Evolutionary conservation across 2,113 vertebrate species (phyloP).

Genomic region (Hepsetus odoe): DNA sequence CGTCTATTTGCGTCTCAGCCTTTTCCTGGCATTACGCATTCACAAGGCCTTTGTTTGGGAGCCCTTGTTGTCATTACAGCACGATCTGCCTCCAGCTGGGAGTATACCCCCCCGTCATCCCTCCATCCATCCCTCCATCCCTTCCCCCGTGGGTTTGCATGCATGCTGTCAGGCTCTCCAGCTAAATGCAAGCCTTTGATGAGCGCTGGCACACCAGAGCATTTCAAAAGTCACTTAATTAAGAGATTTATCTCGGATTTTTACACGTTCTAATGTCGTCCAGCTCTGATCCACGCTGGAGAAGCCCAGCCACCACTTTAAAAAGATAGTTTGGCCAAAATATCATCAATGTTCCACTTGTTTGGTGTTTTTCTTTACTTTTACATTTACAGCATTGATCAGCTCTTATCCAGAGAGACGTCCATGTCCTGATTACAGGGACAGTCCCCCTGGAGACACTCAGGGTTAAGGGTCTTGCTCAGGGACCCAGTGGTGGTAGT

Average conservation of each 20-base stretch:
- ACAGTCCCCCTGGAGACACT: too few relatives aligned
- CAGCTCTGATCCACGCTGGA: not conserved
- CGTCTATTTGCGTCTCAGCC: conserved; percentile 16
- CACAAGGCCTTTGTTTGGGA: conserved; percentile 45
- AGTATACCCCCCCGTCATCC: not conserved
- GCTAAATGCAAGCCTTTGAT: not conserved
- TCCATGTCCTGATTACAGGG: too few relatives aligned
- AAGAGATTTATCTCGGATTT: not conserved
- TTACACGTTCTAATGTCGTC: not conserved
- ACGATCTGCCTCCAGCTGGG: conserved; percentile 39
- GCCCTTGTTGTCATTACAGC: conserved; percentile 14
- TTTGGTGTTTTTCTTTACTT: too few relatives aligned
- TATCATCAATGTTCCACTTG: too few relatives aligned
- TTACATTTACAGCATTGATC: too few relatives aligned
- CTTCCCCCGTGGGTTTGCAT: not conserved
- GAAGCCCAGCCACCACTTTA: not conserved
- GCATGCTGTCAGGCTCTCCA: not conserved
- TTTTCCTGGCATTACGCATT: conserved; percentile 46
- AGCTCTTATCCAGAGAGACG: too few relatives aligned
- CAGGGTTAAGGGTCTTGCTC: too few relatives aligned
- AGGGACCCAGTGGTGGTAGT: too few relatives aligned
- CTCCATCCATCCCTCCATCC: not conserved
- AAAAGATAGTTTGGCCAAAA: not conserved
- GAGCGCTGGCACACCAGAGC: not conserved
- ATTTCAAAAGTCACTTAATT: not conserved